Conservation (phyloP, 2,797 vertebrate genomes). For the Myoxocephalus aenaeus region DNA sequence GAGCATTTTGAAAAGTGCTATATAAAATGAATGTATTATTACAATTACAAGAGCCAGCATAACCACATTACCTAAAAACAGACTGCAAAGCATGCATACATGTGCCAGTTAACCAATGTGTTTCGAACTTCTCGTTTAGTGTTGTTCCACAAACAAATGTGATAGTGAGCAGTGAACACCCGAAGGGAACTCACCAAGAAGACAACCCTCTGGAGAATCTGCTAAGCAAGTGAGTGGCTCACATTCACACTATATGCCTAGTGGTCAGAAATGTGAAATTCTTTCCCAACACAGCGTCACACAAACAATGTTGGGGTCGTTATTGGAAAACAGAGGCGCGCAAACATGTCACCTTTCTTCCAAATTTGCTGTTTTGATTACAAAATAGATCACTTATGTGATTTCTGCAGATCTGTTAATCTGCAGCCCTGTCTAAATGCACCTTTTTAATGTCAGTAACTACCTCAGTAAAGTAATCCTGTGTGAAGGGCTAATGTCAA, state of each 20-base stretch:
- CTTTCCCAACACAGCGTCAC: not conserved
- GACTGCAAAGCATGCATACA: not conserved
- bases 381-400: not conserved
- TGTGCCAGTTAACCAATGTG: slow-evolving; percentile 11
- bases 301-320: not conserved
- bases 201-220: slow-evolving; percentile 95
- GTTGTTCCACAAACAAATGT: slow-evolving; percentile 98
- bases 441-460: not conserved
- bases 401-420: not conserved
- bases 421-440: not conserved
- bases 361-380: not conserved
- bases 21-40: too few relatives aligned
- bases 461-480: not conserved
- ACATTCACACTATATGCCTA: not conserved
- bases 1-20: too few relatives aligned
- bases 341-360: not conserved
- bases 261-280: slow-evolving; percentile 5
- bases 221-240: slow-evolving; percentile 93
- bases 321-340: not conserved
- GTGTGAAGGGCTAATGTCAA: not conserved
- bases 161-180: slow-evolving; percentile 93
- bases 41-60: not conserved
- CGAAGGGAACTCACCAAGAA: slow-evolving; percentile 88
- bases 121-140: slow-evolving; percentile 75
- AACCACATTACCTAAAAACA: not conserved